These are phyloP conservation scores for Molossus alvarezi DNA, from an alignment of 2,797 vertebrate genomes.

Conservation along the genomic window DNA sequence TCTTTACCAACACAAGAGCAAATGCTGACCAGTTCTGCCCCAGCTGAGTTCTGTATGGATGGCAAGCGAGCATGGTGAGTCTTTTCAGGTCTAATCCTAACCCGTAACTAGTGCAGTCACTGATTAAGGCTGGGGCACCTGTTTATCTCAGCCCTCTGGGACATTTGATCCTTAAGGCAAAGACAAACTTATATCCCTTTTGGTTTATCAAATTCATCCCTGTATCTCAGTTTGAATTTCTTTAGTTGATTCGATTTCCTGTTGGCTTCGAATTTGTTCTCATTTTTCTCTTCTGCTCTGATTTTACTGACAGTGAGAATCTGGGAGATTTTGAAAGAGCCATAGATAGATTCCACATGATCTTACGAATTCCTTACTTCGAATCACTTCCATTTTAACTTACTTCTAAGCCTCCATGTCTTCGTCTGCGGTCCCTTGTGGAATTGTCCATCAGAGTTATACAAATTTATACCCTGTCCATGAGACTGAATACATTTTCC, in stretches of 20 bases:
- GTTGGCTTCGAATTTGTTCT: background rate
- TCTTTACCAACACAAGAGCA: constrained; percentile 2
- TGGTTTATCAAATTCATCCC: background rate
- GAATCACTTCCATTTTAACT: constrained; percentile 16
- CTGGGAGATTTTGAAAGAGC: background rate
- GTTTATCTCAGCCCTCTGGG: background rate
- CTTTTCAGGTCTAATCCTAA: background rate
- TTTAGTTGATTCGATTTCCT: background rate
- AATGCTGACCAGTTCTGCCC: background rate
- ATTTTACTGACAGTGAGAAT: background rate
- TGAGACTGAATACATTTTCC: background rate
- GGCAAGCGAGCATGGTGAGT: background rate
- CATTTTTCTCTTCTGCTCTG: background rate
- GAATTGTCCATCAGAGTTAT: background rate
- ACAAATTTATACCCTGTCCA: background rate
- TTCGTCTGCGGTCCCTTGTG: background rate
- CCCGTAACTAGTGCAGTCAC: background rate
- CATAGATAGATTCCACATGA: background rate
- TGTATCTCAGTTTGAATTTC: background rate
- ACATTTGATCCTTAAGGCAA: background rate
- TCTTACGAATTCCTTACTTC: background rate
- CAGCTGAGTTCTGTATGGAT: background rate
- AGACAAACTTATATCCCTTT: background rate
- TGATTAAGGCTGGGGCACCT: background rate
- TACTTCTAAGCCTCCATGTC: background rate